These are phyloP conservation scores for Parasteatoda lunata DNA, from an alignment of 2,888 invertebrate genomes.

Conservation along the genomic window DNA sequence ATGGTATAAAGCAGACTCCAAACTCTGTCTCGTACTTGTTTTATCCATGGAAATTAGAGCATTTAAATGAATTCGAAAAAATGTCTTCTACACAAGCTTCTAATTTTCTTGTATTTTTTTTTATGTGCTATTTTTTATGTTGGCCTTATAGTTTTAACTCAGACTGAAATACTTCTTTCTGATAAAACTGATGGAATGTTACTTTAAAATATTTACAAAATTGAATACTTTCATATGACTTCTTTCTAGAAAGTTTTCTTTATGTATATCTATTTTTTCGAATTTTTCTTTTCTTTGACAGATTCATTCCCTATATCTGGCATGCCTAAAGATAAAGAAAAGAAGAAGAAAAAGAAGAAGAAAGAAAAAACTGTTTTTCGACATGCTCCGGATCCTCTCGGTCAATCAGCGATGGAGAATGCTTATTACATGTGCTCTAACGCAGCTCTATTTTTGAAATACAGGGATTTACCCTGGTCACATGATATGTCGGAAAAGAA, in stretches of 20 bases:
- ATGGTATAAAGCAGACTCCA: background rate
- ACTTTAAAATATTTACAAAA: too few relatives aligned
- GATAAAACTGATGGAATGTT: too few relatives aligned
- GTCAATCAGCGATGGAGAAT: conserved; percentile 33
- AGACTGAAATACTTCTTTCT: background rate
- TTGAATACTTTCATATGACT: too few relatives aligned
- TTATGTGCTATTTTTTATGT: background rate
- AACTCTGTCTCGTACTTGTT: background rate
- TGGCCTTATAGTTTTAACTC: background rate
- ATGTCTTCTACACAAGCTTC: background rate
- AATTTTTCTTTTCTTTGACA: too few relatives aligned
- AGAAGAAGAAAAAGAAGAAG: conserved; percentile 26
- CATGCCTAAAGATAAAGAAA: conserved; percentile 16
- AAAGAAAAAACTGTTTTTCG: background rate
- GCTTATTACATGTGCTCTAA: conserved; percentile 38
- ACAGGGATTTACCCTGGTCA: conserved; percentile 37
- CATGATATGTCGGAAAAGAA: conserved; percentile 10
- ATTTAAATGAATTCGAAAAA: background rate
- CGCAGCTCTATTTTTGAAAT: conserved; percentile 30
- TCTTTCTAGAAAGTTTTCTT: too few relatives aligned
- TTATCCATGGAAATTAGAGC: background rate
- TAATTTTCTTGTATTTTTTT: background rate
- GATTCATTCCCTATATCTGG: too few relatives aligned
- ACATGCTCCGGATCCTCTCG: conserved; percentile 13
- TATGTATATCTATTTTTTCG: too few relatives aligned